Evolutionary conservation across 2,888 invertebrate species (phyloP).

Genomic region (Lasioglossum leucozonium): DNA sequence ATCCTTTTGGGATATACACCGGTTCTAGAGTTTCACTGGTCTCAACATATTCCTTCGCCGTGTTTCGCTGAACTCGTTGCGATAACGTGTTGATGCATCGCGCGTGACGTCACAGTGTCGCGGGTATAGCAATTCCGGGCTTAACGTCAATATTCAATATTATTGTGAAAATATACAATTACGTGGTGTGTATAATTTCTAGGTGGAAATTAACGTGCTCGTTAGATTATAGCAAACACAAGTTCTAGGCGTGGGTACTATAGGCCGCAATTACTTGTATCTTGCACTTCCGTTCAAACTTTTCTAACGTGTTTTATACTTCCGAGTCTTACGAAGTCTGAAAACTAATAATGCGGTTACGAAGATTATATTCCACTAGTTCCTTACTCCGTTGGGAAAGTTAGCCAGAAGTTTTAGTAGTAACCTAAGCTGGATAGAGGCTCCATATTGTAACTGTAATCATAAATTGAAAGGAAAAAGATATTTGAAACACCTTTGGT

Average conservation of each 20-base stretch:
- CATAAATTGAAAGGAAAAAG: not conserved
- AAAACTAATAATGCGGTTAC: constrained; percentile 37
- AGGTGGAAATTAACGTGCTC: not conserved
- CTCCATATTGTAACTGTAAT: not conserved
- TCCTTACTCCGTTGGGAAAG: not conserved
- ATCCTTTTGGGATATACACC: constrained; percentile 57
- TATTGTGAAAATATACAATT: not conserved
- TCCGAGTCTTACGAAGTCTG: constrained; percentile 29
- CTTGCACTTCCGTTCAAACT: constrained; percentile 13
- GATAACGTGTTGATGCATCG: constrained; percentile 46
- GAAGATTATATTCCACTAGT: constrained; percentile 34
- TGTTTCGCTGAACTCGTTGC: constrained; percentile 17
- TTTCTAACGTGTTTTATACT: constrained; percentile 24
- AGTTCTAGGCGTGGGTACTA: not conserved
- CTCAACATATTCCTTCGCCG: constrained; percentile 29
- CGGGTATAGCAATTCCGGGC: not conserved
- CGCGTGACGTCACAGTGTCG: not conserved
- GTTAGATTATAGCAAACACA: not conserved
- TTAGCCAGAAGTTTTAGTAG: constrained; percentile 18
- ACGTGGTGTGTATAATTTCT: too few species aligned
- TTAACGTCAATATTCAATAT: not conserved
- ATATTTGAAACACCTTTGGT: not conserved
- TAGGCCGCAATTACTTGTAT: constrained; percentile 2
- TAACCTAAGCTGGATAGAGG: not conserved
- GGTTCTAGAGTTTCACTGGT: not conserved